phyloP scores from a whole-genome alignment of 2,113 vertebrate species.

The Smithornis capensis region DNA sequence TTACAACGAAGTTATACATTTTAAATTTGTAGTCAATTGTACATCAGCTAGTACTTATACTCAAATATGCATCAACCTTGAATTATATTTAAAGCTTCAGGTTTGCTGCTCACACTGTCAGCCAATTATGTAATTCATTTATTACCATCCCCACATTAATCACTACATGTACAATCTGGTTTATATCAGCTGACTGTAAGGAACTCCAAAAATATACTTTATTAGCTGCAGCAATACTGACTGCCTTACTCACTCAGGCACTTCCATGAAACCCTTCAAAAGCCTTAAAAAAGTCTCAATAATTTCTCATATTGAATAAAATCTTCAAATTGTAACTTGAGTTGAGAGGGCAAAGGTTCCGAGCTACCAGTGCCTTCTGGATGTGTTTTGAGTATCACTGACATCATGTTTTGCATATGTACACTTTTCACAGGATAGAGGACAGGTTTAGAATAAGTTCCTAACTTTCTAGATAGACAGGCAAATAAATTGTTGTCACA shows the following conservation, averaged over 20 bases:
- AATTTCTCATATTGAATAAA: constrained; percentile 18
- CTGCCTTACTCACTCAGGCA: neutral
- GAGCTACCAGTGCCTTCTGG: neutral
- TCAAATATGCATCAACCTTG: neutral
- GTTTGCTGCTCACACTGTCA: neutral
- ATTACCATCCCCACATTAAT: neutral
- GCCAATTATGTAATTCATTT: neutral
- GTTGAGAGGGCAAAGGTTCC: neutral
- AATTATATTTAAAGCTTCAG: neutral
- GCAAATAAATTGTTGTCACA: neutral
- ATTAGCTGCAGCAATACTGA: neutral
- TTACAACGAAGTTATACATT: neutral
- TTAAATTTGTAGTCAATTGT: neutral
- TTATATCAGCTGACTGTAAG: neutral
- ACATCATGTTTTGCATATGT: neutral
- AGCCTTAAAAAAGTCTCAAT: neutral
- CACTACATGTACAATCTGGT: neutral
- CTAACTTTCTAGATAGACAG: neutral
- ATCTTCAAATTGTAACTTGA: neutral
- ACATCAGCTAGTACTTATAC: neutral
- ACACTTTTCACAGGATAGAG: neutral
- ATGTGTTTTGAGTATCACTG: neutral
- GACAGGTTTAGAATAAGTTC: neutral
- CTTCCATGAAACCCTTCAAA: neutral
- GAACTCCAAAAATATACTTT: neutral